Evolutionary conservation across 2,888 invertebrate genomes (phyloP), one percentile per base, ranked within the genome.

Genomic region (Agapetus fuscipes): DNA sequence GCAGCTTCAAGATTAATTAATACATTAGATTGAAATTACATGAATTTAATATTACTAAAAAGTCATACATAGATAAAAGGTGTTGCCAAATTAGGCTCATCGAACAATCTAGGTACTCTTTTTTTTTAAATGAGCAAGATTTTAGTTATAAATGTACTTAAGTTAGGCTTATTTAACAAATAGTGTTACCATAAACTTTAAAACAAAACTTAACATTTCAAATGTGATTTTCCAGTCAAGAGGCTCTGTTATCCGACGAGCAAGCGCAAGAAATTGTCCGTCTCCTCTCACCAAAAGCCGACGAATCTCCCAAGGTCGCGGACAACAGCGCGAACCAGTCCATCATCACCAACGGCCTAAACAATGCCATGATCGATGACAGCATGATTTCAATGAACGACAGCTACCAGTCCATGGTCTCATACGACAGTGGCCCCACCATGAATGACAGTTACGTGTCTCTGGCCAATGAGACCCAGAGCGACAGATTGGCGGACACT

Each of bases 221-320:
- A n/a, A n/a, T n/a, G n/a, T n/a, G n/a, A n/a, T n/a, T n/a, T 53
- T 58, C 47, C 65, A 84, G 84, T 62, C 81, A 83, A 74, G 84
- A 84, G 64, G 78, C 80, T 57, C 67, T 87, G 56, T 72, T 87
- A 56, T 86, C 87, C 44, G 89, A 90, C 61, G 89, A 89, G 66
- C 88, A 89, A 64, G 89, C 89, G 51, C 85, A 86, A 62, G 88
- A 90, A 71, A 86, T 89, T 50, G 83, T 83, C 51, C 78, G 83
- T 56, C 74, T 90, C 58, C 60, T 90, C 54, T 81, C 82, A 49
- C 78, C 81, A 50, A 71, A 71, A 58, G 56, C 57, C 26, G 53
- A 53, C 46, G 48, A 49, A 24, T 53, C 51, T 49, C 41, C 50
- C 52, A 50, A 53, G 51, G 49, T 51, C 53, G 4, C 20, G 20